These are phyloP conservation scores for Dasyornis broadbenti DNA, from an alignment of 2,113 vertebrate species.

Conservation along the genomic window DNA sequence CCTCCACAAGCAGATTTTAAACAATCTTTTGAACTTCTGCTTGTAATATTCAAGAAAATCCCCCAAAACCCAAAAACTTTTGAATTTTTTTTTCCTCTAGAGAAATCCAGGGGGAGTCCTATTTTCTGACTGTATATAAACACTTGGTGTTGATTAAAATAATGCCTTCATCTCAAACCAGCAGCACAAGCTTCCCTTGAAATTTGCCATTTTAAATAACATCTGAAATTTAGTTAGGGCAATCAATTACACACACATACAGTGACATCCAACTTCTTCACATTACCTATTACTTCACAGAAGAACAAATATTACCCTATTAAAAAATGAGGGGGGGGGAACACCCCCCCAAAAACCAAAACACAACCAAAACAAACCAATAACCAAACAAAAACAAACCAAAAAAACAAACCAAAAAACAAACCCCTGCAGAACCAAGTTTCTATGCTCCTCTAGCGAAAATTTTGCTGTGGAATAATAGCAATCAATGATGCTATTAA, in stretches of 20 bases:
- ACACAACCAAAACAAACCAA: neutral
- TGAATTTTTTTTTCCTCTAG: neutral
- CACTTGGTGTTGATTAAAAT: neutral
- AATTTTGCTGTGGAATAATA: neutral
- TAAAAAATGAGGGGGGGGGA: neutral
- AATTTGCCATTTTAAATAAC: neutral
- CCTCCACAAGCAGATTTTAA: neutral
- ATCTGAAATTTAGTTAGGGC: neutral
- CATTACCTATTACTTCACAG: neutral
- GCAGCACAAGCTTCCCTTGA: neutral
- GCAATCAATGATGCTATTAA: neutral
- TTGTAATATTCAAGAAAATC: neutral
- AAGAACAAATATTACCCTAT: neutral
- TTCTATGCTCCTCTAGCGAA: neutral
- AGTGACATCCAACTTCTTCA: neutral
- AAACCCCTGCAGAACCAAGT: neutral
- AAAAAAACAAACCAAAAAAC: no score
- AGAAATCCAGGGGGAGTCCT: neutral
- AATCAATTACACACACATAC: neutral
- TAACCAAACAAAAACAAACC: no score
- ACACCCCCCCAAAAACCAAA: no score
- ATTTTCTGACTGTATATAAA: neutral
- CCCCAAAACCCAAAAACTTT: neutral
- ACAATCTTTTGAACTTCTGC: neutral
- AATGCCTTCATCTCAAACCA: neutral